A percentile compares a stretch with the other conserved stretches of the same genome.
phyloP scores from a whole-genome alignment of 2,797 vertebrate species.

The Halcyon chelicuti region DNA sequence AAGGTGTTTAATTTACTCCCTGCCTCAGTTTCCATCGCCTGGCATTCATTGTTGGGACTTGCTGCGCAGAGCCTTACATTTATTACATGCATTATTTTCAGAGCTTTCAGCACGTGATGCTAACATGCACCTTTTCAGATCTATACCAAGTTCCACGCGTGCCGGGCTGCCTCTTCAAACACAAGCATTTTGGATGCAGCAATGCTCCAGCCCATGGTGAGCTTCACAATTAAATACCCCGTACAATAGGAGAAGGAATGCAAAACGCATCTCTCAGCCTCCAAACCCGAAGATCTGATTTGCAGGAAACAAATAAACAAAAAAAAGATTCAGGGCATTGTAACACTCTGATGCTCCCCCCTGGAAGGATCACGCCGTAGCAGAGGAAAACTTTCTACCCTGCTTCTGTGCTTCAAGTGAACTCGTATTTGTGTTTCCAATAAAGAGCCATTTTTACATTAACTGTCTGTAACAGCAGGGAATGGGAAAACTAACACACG shows the following conservation, averaged over 20 bases:
- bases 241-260: slow-evolving; percentile 10
- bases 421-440: slow-evolving; percentile 73
- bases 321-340: slow-evolving; percentile 36
- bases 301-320: not conserved
- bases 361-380: slow-evolving; percentile 41
- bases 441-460: slow-evolving; percentile 75
- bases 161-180: slow-evolving; percentile 24
- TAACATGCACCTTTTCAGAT: slow-evolving; percentile 23
- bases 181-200: not conserved
- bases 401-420: slow-evolving; percentile 61
- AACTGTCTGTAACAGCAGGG: slow-evolving; percentile 73
- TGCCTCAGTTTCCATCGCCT: slow-evolving; percentile 50
- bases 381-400: slow-evolving; percentile 66
- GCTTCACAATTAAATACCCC: slow-evolving; percentile 47
- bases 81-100: slow-evolving; percentile 29
- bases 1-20: slow-evolving; percentile 32
- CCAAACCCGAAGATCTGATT: slow-evolving; percentile 30
- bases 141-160: not conserved
- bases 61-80: not conserved
- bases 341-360: slow-evolving; percentile 21
- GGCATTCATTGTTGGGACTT: not conserved
- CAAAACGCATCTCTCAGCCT: slow-evolving; percentile 18
- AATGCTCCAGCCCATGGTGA: slow-evolving; percentile 17
- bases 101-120: slow-evolving; percentile 34
- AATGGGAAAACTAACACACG: slow-evolving; percentile 73